Conservation (phyloP, 2,888 invertebrate species). For the Bimastos eiseni region DNA sequence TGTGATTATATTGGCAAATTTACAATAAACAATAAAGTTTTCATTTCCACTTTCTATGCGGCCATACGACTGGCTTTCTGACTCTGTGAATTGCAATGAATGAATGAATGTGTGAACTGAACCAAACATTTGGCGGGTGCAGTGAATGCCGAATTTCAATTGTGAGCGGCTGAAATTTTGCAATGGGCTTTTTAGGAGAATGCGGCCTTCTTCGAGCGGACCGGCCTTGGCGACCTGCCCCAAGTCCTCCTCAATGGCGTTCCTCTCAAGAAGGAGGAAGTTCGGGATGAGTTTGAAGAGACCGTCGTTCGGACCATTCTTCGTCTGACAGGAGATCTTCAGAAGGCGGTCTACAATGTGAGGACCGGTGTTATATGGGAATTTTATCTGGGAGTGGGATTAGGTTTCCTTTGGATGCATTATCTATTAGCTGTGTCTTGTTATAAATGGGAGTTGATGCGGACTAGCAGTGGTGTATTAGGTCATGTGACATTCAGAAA, state of each 20-base stretch:
- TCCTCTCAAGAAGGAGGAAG: slow-evolving; percentile 73
- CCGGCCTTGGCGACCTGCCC: slow-evolving; percentile 62
- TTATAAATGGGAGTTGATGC: too few relatives aligned
- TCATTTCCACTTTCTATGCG: too few relatives aligned
- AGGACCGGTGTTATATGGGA: slow-evolving; percentile 31
- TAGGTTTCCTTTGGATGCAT: neutral
- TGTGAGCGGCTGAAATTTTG: neutral
- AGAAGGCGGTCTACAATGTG: slow-evolving; percentile 82
- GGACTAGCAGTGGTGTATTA: too few relatives aligned
- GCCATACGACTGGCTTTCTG: too few relatives aligned
- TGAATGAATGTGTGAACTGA: neutral
- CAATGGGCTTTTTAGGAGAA: slow-evolving; percentile 45
- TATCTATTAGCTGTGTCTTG: too few relatives aligned
- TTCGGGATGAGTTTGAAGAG: slow-evolving; percentile 83
- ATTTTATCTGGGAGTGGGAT: neutral
- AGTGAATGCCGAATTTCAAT: neutral
- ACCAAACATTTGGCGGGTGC: neutral
- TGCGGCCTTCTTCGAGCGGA: slow-evolving; percentile 56
- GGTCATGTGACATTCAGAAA: too few relatives aligned
- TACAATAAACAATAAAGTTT: too few relatives aligned
- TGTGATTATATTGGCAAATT: too few relatives aligned
- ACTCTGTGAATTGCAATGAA: too few relatives aligned
- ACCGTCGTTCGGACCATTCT: slow-evolving; percentile 84
- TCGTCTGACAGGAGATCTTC: slow-evolving; percentile 80
- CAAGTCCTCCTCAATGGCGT: slow-evolving; percentile 90